Evolutionary conservation across 1,140 invertebrate genomes (phyloP), one percentile per base, ranked within the genome.

Genomic region (Tetragnatha versicolor): DNA sequence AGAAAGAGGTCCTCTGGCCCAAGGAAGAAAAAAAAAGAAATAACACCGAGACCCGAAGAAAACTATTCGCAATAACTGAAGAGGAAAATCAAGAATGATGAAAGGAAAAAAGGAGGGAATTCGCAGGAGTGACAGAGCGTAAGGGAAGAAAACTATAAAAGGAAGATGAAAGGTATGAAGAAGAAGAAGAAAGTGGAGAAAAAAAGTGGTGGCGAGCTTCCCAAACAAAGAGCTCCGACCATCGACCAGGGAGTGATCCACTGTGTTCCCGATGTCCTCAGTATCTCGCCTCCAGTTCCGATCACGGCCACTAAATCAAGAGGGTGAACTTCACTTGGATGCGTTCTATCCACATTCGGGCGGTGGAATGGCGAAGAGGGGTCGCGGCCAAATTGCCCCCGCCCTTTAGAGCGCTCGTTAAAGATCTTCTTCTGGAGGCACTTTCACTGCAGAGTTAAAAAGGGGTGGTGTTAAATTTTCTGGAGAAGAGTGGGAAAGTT

Each of bases 1-100:
- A 77, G 61, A 35, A 17, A 77, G 29, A 77, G 55, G 73, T 66
- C 47, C 47, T 65, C 61, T 66, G 33, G 47, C 47, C 60, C 60
- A 17, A 61, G 63, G 53, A 77, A 66, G 61, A 77, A 77, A 65
- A 53, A 61, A 75, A 65, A 77, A 66, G 61, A 77, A 77, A 65
- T 65, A 77, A 65, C 60, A 47, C 73, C 73, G 47, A 27, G 61
- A 77, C 61, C 49, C 61, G 73, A 77, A 66, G 73, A 77, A 77
- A 77, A 65, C 73, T 77, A 77, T 77, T 77, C 73, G 73, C 73
- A 77, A 77, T 77, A 77, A 77, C 73, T 77, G 73, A 77, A 77
- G 73, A 55, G 73, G 61, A 77, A 77, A 77, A 77, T 77, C 73
- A 77, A 77, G 73, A 77, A 77, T 77, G 73, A 77, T 77, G 73